These are phyloP conservation scores for Xiphophorus couchianus DNA, from an alignment of 2,113 vertebrate species.

Conservation along the genomic window DNA sequence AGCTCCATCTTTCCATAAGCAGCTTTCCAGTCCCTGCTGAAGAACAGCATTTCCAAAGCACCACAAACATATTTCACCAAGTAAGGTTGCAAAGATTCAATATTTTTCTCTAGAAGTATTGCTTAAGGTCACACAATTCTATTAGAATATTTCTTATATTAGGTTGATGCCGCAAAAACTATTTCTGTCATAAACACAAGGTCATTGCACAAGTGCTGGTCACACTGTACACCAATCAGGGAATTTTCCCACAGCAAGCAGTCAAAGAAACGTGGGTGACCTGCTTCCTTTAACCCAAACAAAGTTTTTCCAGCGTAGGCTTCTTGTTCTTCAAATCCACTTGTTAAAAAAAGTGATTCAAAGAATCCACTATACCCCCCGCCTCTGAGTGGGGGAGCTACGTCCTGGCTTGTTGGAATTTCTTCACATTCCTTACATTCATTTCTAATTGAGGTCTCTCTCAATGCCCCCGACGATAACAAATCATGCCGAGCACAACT, in stretches of 20 bases:
- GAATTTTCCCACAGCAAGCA: background rate
- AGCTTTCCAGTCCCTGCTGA: too few species aligned
- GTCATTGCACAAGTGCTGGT: background rate
- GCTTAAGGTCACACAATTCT: background rate
- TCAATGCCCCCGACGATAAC: slow-evolving; percentile 41
- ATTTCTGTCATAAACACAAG: background rate
- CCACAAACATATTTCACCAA: too few species aligned
- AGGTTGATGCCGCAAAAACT: too few species aligned
- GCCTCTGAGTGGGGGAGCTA: slow-evolving; percentile 8
- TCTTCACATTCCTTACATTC: slow-evolving; percentile 70
- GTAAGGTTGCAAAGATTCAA: too few species aligned
- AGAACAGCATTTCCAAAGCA: too few species aligned
- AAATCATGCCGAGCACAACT: slow-evolving; percentile 13
- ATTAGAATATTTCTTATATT: background rate
- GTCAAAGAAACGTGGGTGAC: background rate
- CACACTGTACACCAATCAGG: background rate
- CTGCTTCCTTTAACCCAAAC: background rate
- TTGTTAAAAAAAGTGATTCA: slow-evolving; percentile 4
- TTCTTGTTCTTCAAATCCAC: background rate
- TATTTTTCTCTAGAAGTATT: too few species aligned
- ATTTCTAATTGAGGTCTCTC: slow-evolving; percentile 54
- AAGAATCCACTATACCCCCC: slow-evolving; percentile 7
- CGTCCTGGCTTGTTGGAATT: slow-evolving; percentile 48
- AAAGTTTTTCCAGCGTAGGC: background rate
- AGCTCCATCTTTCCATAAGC: too few species aligned